These are phyloP conservation scores for Synergus laeviventris DNA, from an alignment of 2,888 invertebrate species.

Conservation along the genomic window DNA sequence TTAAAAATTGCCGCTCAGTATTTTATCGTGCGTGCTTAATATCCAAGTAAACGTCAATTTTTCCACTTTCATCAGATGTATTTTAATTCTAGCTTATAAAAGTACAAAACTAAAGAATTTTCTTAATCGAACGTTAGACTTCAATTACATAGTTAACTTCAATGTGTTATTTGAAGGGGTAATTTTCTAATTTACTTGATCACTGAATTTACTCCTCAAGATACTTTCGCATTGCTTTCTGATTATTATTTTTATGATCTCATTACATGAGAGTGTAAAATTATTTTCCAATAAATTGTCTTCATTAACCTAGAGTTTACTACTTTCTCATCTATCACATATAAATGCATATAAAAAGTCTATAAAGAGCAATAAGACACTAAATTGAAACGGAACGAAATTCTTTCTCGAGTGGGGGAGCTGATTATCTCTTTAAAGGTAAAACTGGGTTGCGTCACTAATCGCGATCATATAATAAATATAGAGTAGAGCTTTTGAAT, in stretches of 20 bases:
- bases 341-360: not conserved
- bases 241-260: not conserved
- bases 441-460: constrained; percentile 52
- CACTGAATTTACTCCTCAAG: not conserved
- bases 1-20: not conserved
- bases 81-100: not conserved
- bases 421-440: constrained; percentile 1
- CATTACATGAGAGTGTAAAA: not conserved
- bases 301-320: constrained; percentile 20
- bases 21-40: constrained; percentile 24
- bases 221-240: constrained; percentile 10
- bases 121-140: not conserved
- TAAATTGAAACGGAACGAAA: constrained; percentile 24
- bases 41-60: constrained; percentile 11
- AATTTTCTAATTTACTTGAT: constrained; percentile 25
- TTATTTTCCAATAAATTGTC: not conserved
- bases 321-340: constrained; percentile 8
- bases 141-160: constrained; percentile 3
- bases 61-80: constrained; percentile 11
- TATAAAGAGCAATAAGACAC: constrained; percentile 12
- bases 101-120: constrained; percentile 5
- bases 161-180: not conserved
- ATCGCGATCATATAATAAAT: constrained; percentile 52
- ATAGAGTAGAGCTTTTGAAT: constrained; percentile 47
- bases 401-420: constrained; percentile 1